A percentile compares a stretch with the other conserved stretches of the same genome.
Conservation (phyloP, 2,113 vertebrate genomes). For the Trogon surrucura region DNA sequence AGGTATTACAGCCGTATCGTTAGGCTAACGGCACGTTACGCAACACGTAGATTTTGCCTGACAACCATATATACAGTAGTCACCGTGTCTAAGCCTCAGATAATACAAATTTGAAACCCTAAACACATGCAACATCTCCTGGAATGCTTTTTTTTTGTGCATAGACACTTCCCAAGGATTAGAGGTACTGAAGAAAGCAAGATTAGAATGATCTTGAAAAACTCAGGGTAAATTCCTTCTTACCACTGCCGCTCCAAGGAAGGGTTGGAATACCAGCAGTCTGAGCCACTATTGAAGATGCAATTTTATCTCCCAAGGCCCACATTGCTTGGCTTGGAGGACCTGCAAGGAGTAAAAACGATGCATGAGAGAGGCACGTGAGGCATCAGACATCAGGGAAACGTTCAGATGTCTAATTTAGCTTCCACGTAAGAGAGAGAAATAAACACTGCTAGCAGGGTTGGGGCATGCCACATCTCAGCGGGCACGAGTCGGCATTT, state of each 20-base stretch:
- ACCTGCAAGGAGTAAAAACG: conserved; percentile 75
- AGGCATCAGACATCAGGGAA: neutral
- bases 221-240: conserved; percentile 4
- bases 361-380: neutral
- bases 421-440: neutral
- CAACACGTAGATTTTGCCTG: neutral
- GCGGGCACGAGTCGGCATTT: neutral
- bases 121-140: neutral
- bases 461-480: neutral
- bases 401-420: neutral
- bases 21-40: conserved; percentile 10
- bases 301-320: conserved; percentile 98
- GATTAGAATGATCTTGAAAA: neutral
- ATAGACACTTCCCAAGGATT: neutral
- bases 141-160: neutral
- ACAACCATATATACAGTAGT: neutral
- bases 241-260: conserved; percentile 95
- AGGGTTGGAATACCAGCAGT: conserved; percentile 97
- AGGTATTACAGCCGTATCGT: conserved; percentile 6
- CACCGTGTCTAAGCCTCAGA: neutral
- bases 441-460: neutral
- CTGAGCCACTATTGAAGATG: conserved; percentile 97
- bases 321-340: conserved; percentile 99
- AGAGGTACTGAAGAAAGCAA: neutral
- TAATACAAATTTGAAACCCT: neutral